Conservation (phyloP, 2,113 vertebrate species). For the Paramormyrops kingsleyae region DNA sequence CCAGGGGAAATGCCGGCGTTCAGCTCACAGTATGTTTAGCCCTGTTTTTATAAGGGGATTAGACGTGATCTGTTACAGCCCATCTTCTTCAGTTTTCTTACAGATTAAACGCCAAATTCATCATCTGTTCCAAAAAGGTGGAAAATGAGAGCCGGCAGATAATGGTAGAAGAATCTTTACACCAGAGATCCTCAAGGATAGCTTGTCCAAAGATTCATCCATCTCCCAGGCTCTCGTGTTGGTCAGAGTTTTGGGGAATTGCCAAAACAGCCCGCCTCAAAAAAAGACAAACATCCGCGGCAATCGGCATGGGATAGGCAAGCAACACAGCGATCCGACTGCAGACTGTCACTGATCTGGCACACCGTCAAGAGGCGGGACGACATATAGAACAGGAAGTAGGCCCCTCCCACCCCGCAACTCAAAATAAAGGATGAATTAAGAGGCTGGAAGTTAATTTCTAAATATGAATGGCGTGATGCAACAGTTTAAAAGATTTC, state of each 20-base stretch:
- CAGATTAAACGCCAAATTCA: conserved; percentile 3
- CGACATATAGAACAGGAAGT: background rate
- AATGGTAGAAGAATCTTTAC: background rate
- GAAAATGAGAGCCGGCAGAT: conserved; percentile 1
- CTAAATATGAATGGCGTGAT: conserved; percentile 11
- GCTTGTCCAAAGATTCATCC: background rate
- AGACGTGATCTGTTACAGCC: conserved; percentile 8
- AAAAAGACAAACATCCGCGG: background rate
- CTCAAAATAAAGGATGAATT: conserved; percentile 1
- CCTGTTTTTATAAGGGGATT: background rate
- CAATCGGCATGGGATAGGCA: background rate
- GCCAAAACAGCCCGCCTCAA: background rate
- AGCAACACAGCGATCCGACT: background rate
- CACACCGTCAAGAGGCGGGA: background rate
- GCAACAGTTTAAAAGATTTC: conserved; percentile 11
- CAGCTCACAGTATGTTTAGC: background rate
- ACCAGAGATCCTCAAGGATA: conserved; percentile 8
- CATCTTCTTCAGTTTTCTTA: background rate
- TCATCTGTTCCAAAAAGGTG: background rate
- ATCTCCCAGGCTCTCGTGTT: background rate
- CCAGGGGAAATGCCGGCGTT: background rate
- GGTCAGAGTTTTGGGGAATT: background rate
- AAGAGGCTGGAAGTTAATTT: conserved; percentile 13
- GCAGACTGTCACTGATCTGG: background rate
- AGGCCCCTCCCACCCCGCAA: background rate